Base-by-base conservation (phyloP, 30 jellyfish, hydroid and myxozoan genomes). In the Turritopsis rubra region DNA sequence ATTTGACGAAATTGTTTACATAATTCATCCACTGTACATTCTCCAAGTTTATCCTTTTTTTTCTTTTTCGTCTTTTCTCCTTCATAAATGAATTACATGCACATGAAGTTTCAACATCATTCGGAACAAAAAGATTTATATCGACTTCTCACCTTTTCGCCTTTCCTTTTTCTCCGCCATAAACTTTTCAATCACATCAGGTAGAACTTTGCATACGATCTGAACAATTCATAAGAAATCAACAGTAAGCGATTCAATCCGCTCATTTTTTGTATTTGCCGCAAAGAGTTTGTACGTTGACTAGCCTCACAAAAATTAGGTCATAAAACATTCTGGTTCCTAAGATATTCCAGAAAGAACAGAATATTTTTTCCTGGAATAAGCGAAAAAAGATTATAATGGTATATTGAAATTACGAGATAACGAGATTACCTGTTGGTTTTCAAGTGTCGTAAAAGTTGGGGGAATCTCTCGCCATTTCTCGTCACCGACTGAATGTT, bases 391-490 rank as follows among this genome's bases (percentile, higher is more conserved):
- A n/a, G n/a, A n/a, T n/a, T n/a, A n/a, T n/a, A n/a, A n/a, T n/a
- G n/a, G n/a, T n/a, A n/a, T n/a, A n/a, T n/a, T 41, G 60, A 13
- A 5, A 3, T 41, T 41, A 13, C 60, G 9, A 41, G 60, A 3
- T 41, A 41, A 41, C 74, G n/a, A n/a, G n/a, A n/a, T 28, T 75
- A 89, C 96, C 90, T 84, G 94, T 76, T 89, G 96, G 20, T 88
- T 75, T 72, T 89, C 96, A 16, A 89, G 77, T 28, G 96, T 89
- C 18, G 82, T 73, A 41, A 89, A 89, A 13, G 60, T 52, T 0
- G 85, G 89, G 0, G 97, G 97, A 54, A 84, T 81, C 16, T 91
- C 89, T 26, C 28, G 29, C 95, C 95, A 90, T 29, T 72, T n/a
- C 8, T 73, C 87, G 17, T 52, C 65, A 30, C 24, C 13, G 21